These are phyloP conservation scores for Garra rufa DNA, from an alignment of 2,113 vertebrate species.

Conservation along the genomic window DNA sequence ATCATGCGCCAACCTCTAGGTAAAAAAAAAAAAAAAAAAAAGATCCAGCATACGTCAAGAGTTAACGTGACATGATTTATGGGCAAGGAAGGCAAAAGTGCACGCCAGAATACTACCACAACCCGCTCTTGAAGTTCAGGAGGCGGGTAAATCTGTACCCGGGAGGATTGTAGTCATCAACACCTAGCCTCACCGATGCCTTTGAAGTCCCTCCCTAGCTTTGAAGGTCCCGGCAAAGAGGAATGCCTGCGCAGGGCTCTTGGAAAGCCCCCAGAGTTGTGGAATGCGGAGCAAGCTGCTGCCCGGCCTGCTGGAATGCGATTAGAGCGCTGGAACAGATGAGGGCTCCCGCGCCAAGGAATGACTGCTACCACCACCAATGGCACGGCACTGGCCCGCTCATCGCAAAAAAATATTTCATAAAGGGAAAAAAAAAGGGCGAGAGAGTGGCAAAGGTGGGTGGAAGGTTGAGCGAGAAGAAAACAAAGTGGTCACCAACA, in stretches of 20 bases:
- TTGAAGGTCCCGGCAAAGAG: constrained; percentile 71
- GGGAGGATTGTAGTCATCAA: constrained; percentile 77
- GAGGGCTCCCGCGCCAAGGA: constrained; percentile 52
- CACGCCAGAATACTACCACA: constrained; percentile 16
- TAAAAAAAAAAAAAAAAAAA: not conserved
- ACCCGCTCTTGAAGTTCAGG: constrained; percentile 51
- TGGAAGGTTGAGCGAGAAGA: not conserved
- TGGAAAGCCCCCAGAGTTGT: constrained; percentile 76
- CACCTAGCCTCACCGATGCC: constrained; percentile 71
- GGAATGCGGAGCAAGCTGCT: constrained; percentile 77
- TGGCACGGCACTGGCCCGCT: not conserved
- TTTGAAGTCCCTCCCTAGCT: constrained; percentile 73
- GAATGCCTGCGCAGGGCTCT: constrained; percentile 67
- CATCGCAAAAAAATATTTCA: not conserved
- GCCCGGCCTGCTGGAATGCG: constrained; percentile 74
- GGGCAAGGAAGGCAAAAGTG: constrained; percentile 16
- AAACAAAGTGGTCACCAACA: not conserved
- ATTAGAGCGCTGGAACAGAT: constrained; percentile 70
- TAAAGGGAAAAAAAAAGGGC: constrained; percentile 5
- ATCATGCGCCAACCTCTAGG: not conserved
- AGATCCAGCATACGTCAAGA: not conserved
- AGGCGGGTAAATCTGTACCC: constrained; percentile 73
- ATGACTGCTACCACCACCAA: not conserved
- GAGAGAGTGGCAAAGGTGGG: not conserved
- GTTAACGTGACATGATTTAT: constrained; percentile 37